Base-by-base conservation (phyloP, 2,888 invertebrate genomes). In the Drosophila subquinaria region DNA sequence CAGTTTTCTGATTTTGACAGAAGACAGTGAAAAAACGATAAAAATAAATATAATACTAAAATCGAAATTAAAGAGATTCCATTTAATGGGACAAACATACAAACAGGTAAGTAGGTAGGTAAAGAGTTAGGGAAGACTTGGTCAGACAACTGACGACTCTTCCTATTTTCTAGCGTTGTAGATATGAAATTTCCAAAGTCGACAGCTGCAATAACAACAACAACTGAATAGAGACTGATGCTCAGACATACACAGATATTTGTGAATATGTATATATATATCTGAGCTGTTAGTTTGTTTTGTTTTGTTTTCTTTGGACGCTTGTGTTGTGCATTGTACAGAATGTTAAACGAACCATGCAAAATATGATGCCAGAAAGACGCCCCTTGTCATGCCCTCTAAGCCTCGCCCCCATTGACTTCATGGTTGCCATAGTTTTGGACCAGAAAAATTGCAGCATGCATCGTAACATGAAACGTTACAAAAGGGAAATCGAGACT, bases 331-430 rank as follows among this genome's bases (percentile, higher is more conserved):
- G 75, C 70, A 66, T 66, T 82, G 88, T 69, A 80, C 76, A 76
- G 79, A 86, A 86, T 90, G 87, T 77, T 88, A 80, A 89, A 88
- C 88, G 90, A 89, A 90, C 79, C 88, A 81, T 90, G 82, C 82
- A 88, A 88, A 88, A 83, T 78, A 84, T 72, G 83, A 73, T 85
- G 88, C 73, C 82, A 69, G 53, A 65, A 63, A 70, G 70, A 73
- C 52, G 53, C 57, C 33, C 38, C 43, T 17, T 43, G 47, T 56
- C 38, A 57, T 50, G 33, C 50, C 6, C 23, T n/a, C 20, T 0
- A 15, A 17, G 11, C 36, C 3, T 27, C 23, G 35, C 30, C 45
- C 17, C 17, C 51, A 40, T 23, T 45, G 57, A 45, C 35, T 42
- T 43, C 55, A 63, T 36, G 47, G 36, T 45, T 48, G 52, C 64